Percentiles rank a stretch among this genome's conserved stretches.
These are phyloP conservation scores for Trichomycterus rosablanca DNA, from an alignment of 2,113 vertebrate species.

Conservation along the genomic window DNA sequence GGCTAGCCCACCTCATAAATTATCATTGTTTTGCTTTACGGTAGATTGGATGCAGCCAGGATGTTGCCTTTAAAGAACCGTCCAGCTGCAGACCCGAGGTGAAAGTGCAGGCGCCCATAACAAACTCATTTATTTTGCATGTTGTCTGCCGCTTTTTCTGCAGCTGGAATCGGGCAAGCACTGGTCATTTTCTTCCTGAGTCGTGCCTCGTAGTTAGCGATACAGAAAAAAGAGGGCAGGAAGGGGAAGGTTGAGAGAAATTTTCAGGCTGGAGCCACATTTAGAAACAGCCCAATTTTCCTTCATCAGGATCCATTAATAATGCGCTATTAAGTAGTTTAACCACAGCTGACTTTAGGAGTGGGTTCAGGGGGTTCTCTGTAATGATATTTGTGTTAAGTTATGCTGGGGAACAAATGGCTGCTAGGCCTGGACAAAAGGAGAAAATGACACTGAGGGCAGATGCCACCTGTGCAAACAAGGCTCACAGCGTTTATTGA, in stretches of 20 bases:
- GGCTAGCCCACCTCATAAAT: slow-evolving; percentile 45
- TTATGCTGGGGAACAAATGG: slow-evolving; percentile 61
- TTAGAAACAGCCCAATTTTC: slow-evolving; percentile 57
- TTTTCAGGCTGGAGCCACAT: slow-evolving; percentile 56
- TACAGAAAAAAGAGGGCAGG: no score
- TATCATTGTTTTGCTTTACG: slow-evolving; percentile 51
- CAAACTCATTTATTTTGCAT: slow-evolving; percentile 23
- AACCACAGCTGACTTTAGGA: slow-evolving; percentile 32
- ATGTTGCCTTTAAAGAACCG: slow-evolving; percentile 29
- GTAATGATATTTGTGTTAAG: slow-evolving; percentile 55
- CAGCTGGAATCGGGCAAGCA: slow-evolving; percentile 34
- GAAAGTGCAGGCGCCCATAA: slow-evolving; percentile 37
- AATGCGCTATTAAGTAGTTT: slow-evolving; percentile 52
- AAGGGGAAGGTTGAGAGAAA: slow-evolving; percentile 44
- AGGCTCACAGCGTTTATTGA: slow-evolving; percentile 48
- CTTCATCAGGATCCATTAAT: slow-evolving; percentile 61
- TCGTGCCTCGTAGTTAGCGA: slow-evolving; percentile 8
- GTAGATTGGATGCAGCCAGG: slow-evolving; percentile 33
- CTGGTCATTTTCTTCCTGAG: slow-evolving; percentile 11
- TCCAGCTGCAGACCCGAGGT: slow-evolving; percentile 43
- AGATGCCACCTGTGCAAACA: slow-evolving; percentile 70
- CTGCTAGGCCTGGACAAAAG: slow-evolving; percentile 56
- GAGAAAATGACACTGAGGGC: slow-evolving; percentile 53
- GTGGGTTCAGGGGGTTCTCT: slow-evolving; percentile 21
- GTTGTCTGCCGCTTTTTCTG: slow-evolving; percentile 34